A percentile compares a stretch with the other conserved stretches of the same genome.
phyloP scores from a whole-genome alignment of 2,113 vertebrate species.

The Mystacornis crossleyi region DNA sequence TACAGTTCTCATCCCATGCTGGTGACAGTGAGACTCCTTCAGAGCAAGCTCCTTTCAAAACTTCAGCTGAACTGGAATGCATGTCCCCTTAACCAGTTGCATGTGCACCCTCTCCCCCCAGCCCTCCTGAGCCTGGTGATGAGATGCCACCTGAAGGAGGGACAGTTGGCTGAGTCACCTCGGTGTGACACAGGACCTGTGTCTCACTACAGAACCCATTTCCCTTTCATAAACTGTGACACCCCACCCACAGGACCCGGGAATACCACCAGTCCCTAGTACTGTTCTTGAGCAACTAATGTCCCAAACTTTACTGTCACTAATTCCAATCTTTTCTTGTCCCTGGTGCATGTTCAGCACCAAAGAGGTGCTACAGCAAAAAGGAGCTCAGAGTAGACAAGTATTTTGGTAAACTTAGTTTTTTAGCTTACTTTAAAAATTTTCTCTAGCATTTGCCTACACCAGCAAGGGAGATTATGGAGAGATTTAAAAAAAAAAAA shows the following conservation, averaged over 20 bases:
- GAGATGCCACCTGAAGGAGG: not conserved
- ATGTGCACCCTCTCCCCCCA: not conserved
- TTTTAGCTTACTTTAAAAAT: not conserved
- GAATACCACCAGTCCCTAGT: not conserved
- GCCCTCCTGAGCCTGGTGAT: not conserved
- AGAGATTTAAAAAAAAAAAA: not conserved
- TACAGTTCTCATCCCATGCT: not conserved
- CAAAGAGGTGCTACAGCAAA: not conserved
- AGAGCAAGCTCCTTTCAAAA: not conserved
- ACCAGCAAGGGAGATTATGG: not conserved
- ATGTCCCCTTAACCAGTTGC: not conserved
- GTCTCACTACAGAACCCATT: not conserved
- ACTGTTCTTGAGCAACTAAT: not conserved
- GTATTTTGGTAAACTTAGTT: not conserved
- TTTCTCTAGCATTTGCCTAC: not conserved
- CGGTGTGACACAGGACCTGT: not conserved
- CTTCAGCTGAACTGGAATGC: not conserved
- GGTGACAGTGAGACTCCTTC: not conserved
- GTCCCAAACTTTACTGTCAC: not conserved
- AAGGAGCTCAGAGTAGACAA: not conserved
- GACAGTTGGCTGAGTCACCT: not conserved
- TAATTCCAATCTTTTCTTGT: not conserved
- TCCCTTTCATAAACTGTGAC: not conserved
- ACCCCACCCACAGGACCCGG: rapidly evolving
- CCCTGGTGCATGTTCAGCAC: rapidly evolving